phyloP scores from a whole-genome alignment of 2,113 vertebrate species.

The Aphyosemion australe region DNA sequence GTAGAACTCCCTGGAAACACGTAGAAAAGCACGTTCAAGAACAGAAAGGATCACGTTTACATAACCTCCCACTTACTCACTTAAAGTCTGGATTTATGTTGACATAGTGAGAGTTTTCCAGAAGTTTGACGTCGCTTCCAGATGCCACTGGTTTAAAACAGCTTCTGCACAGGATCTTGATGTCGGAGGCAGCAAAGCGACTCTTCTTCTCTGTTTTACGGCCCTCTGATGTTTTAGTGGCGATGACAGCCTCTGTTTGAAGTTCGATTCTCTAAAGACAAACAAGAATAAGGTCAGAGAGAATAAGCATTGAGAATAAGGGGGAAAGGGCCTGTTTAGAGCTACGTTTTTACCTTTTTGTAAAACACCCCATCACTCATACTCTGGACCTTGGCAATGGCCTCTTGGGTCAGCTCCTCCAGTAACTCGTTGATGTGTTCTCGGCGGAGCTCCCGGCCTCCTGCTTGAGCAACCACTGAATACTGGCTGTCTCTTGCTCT shows the following conservation, averaged over 20 bases:
- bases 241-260: constrained; percentile 64
- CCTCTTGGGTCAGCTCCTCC: constrained; percentile 81
- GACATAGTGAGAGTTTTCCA: constrained; percentile 85
- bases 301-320: not conserved
- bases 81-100: constrained; percentile 85
- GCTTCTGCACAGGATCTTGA: constrained; percentile 82
- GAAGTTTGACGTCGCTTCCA: constrained; percentile 82
- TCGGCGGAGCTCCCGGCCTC: constrained; percentile 80
- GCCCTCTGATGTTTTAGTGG: constrained; percentile 44
- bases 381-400: constrained; percentile 79
- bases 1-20: constrained; percentile 79
- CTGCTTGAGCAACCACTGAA: constrained; percentile 82
- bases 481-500: constrained; percentile 85
- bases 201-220: constrained; percentile 22
- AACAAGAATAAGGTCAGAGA: not conserved
- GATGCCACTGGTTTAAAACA: constrained; percentile 78
- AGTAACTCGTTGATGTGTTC: constrained; percentile 85
- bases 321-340: not conserved
- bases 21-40: not conserved
- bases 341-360: constrained; percentile 46
- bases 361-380: constrained; percentile 77
- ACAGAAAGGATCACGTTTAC: not conserved
- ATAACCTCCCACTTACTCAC: constrained; percentile 73
- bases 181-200: constrained; percentile 24
- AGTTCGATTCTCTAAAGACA: constrained; percentile 79